Evolutionary conservation across 2,113 vertebrate species (phyloP), one percentile per base, ranked within the genome.

Genomic region (Cisticola juncidis): DNA sequence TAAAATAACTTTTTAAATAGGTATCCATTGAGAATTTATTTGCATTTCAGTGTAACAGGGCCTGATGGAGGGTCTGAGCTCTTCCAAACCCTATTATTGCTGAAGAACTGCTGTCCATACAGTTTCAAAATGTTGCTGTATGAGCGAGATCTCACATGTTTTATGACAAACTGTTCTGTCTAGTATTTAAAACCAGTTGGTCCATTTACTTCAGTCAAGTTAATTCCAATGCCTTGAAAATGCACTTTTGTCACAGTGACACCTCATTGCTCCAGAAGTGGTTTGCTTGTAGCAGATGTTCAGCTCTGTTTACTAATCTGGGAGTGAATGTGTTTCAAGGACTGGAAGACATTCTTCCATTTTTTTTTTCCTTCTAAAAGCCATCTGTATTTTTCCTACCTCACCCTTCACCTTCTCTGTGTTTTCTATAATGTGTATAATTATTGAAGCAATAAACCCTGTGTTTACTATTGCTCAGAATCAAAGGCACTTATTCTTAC

Each of bases 1-100:
- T 96, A 95, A 96, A 96, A 73, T 94, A 85, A 94, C 40, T 94
- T 91, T 90, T 91, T 94, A 95, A 95, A 74, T 95, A 92, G 50
- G 62, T 81, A 96, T 62, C 86, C 90, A 85, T 20, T 94, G 95
- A 97, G 88, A 96, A 96, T 97, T 94, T 83, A 76, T 93, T 86
- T 95, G 33, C 45, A 92, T 96, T 96, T 96, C 66, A 64, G 54
- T 28, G 11, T 29, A 88, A 56, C 45, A 44, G 33, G 50, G 42
- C 12, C 42, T 40, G 44, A 35, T 8, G 15, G 12, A 86, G 33
- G 22, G 19, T 44, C 36, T 44, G 16, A 72, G 50, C 11, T 83
- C 11, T 64, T 54, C 51, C 69, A 35, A 57, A 69, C 26, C 25
- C 33, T 26, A 29, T 24, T 24, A 14, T 51, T 76, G 26, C 14